Percentiles rank a stretch among this genome's conserved stretches.
Conservation (phyloP, 2,797 vertebrate species). For the Coccyzus lansbergi region DNA sequence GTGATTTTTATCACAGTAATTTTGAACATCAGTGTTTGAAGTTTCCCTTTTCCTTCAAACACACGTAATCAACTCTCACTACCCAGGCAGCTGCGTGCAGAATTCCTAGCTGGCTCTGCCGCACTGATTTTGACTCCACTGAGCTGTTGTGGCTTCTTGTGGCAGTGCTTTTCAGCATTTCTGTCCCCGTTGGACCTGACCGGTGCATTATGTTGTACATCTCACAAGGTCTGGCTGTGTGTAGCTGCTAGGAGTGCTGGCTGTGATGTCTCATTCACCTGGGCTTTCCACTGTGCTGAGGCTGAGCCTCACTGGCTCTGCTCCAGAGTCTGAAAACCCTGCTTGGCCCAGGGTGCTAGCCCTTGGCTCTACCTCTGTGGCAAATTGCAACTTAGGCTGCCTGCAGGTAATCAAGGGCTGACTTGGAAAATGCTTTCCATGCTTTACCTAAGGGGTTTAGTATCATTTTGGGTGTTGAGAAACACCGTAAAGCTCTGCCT, state of each 20-base stretch:
- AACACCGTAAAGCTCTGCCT: not conserved
- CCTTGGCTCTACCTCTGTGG: not conserved
- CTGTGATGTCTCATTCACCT: not conserved
- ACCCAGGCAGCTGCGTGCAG: not conserved
- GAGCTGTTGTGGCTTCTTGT: not conserved
- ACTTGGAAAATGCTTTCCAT: not conserved
- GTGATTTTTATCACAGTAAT: not conserved
- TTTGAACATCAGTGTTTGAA: not conserved
- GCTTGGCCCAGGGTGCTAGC: not conserved
- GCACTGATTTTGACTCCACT: not conserved
- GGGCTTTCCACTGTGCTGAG: not conserved
- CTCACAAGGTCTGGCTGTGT: not conserved
- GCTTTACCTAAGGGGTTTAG: not conserved
- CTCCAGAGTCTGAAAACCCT: not conserved
- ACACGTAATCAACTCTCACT: too few species aligned
- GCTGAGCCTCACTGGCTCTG: not conserved
- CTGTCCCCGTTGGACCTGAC: not conserved
- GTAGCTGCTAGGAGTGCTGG: not conserved
- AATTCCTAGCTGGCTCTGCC: not conserved
- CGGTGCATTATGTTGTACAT: not conserved
- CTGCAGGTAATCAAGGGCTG: not conserved
- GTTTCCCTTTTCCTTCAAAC: not conserved
- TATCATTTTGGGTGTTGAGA: not conserved
- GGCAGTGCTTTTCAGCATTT: not conserved
- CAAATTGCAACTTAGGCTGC: not conserved